Evolutionary conservation across 1,140 invertebrate species (phyloP), one percentile per base, ranked within the genome.

Genomic region (Pentalonia nigronervosa): DNA sequence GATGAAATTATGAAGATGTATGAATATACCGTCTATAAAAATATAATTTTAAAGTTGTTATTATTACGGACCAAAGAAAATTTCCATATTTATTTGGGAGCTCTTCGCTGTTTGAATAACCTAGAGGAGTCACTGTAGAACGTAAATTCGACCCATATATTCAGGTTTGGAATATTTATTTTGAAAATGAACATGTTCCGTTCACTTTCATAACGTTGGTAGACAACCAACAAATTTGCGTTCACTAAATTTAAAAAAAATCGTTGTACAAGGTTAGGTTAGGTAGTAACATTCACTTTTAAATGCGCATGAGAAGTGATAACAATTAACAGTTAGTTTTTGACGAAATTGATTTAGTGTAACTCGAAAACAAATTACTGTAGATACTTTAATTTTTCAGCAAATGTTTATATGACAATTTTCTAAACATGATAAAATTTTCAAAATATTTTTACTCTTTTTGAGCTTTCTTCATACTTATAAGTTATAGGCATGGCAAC

Each of bases 271-370:
- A 76, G 60, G 30, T 76, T 14, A n/a, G 14, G 3, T 17, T 76
- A 76, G 60, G 60, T 76, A 14, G n/a, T 76, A n/a, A 76, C 60
- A n/a, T 76, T 76, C 60, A 76, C 60, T 76, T 76, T n/a, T 76
- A 34, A 76, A 76, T 17, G 0, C 8, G 11, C 21, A 23, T 7
- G 50, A 53, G 50, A 53, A 76, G 60, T n/a, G 60, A 76, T 76
- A 41, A 41, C 41, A 41, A 41, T 41, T 41, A 76, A 76, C 60
- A 76, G 30, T n/a, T 76, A 2, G 50, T 23, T 53, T 53, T 53
- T 53, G 21, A 53, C 6, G 14, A 53, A 23, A 53, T 7, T 20
- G 21, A 53, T 53, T 53, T 53, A 6, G 21, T 53, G 50, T 23
- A 21, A 53, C 21, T 23, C 20, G 21, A 53, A 53, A 53, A 53